Conservation (phyloP, 2,888 invertebrate species). For the Cosmia pyralina region DNA sequence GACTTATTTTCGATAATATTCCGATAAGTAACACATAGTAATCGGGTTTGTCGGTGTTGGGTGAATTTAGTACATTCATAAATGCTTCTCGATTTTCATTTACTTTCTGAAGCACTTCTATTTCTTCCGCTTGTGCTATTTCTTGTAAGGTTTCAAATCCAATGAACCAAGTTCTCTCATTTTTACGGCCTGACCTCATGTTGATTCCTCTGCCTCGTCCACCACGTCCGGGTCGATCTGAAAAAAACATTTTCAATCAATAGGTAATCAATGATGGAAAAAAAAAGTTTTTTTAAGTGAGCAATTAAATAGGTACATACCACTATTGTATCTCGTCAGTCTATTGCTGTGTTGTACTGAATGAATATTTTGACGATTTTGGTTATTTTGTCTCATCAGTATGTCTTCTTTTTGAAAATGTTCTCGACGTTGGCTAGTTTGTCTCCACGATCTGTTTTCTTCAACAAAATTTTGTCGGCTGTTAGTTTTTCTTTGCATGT, state of each 20-base stretch:
- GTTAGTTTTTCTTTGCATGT: neutral
- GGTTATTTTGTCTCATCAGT: neutral
- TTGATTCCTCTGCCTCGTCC: constrained; percentile 7
- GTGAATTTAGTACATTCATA: constrained; percentile 73
- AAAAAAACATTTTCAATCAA: neutral
- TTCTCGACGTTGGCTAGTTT: neutral
- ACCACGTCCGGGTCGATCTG: constrained; percentile 5
- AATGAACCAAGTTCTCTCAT: constrained; percentile 38
- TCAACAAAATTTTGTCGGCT: neutral
- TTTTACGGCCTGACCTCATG: constrained; percentile 12
- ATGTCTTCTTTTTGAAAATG: neutral
- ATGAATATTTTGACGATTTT: neutral
- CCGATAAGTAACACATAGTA: constrained; percentile 80
- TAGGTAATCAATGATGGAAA: neutral
- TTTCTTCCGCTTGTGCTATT: constrained; percentile 74
- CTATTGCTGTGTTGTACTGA: constrained; percentile 1
- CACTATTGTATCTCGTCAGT: constrained; percentile 16
- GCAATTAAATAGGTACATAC: constrained; percentile 19
- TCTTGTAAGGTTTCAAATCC: constrained; percentile 76
- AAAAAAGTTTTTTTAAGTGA: neutral
- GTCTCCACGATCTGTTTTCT: neutral
- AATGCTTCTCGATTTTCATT: constrained; percentile 76
- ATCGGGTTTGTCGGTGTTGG: constrained; percentile 74
- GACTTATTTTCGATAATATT: constrained; percentile 80
- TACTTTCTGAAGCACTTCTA: constrained; percentile 77